Evolutionary conservation across 2,888 invertebrate species (phyloP).

Genomic region (Erynnis tages): DNA sequence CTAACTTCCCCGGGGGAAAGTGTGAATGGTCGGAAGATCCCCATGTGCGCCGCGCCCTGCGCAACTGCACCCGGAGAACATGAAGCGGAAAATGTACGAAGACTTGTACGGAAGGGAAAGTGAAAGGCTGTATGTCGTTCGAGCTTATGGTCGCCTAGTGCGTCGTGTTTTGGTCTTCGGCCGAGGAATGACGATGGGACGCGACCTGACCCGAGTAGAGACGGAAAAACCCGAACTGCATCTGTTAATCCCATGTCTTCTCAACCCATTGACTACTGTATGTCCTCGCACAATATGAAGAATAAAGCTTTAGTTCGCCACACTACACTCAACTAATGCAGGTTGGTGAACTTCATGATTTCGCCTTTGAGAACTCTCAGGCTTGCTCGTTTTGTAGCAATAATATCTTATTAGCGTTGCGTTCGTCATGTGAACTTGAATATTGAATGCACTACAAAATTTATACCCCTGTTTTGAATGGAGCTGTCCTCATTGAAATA

Average conservation of each 20-base stretch:
- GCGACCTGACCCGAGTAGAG: background rate
- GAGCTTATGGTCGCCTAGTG: constrained; percentile 30
- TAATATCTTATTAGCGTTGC: too few relatives aligned
- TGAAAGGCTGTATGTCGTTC: constrained; percentile 2
- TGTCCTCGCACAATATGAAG: background rate
- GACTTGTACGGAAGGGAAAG: background rate
- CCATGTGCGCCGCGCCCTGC: constrained; percentile 32
- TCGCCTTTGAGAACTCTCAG: too few relatives aligned
- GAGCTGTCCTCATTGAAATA: too few relatives aligned
- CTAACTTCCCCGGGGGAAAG: constrained; percentile 21
- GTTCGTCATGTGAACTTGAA: too few relatives aligned
- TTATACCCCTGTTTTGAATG: too few relatives aligned
- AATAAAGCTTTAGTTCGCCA: too few relatives aligned
- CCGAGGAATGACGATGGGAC: constrained; percentile 12
- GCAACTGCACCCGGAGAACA: constrained; percentile 30
- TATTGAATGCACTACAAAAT: too few relatives aligned
- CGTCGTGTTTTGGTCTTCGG: constrained; percentile 28
- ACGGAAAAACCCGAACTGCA: background rate
- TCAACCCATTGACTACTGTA: too few relatives aligned
- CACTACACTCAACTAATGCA: too few relatives aligned
- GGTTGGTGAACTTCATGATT: too few relatives aligned
- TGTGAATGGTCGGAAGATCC: constrained; percentile 19
- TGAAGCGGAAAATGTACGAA: constrained; percentile 14
- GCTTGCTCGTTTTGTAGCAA: too few relatives aligned
- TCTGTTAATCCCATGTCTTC: too few relatives aligned